Percentiles rank a stretch among this genome's conserved stretches.
These are phyloP conservation scores for Babyrousa celebensis DNA, from an alignment of 2,797 vertebrate genomes.

Conservation along the genomic window DNA sequence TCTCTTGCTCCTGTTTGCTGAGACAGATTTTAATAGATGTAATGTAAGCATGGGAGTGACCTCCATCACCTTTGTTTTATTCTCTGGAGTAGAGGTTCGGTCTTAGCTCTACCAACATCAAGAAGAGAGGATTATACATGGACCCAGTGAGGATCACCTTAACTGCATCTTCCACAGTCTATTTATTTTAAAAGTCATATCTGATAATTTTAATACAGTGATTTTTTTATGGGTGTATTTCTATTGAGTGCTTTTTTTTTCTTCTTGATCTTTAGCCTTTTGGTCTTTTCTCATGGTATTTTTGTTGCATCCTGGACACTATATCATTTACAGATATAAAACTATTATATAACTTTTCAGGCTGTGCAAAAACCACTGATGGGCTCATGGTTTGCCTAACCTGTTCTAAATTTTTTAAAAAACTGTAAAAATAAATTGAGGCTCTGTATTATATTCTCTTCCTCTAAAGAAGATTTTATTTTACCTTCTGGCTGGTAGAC, in stretches of 20 bases:
- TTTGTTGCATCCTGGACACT: background rate
- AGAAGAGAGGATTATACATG: background rate
- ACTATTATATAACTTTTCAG: background rate
- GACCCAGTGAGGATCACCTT: background rate
- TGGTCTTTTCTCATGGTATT: background rate
- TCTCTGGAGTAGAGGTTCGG: background rate
- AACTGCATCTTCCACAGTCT: background rate
- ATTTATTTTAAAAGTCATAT: conserved; percentile 14
- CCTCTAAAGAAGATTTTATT: conserved; percentile 34
- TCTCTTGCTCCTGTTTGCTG: background rate
- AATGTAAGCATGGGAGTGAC: background rate
- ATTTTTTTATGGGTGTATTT: background rate
- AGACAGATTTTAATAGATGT: background rate
- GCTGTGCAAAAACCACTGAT: background rate
- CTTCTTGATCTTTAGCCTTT: background rate
- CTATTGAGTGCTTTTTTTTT: background rate
- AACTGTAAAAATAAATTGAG: conserved; percentile 1
- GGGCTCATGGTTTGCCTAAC: background rate
- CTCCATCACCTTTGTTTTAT: background rate
- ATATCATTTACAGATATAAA: background rate
- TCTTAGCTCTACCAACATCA: background rate
- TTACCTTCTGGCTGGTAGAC: background rate
- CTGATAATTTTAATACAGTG: background rate
- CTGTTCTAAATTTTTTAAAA: background rate
- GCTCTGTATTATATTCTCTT: background rate